Evolutionary conservation across 1,140 invertebrate genomes (phyloP), one percentile per base, ranked within the genome.

Genomic region (Brachionus rotundiformis): DNA sequence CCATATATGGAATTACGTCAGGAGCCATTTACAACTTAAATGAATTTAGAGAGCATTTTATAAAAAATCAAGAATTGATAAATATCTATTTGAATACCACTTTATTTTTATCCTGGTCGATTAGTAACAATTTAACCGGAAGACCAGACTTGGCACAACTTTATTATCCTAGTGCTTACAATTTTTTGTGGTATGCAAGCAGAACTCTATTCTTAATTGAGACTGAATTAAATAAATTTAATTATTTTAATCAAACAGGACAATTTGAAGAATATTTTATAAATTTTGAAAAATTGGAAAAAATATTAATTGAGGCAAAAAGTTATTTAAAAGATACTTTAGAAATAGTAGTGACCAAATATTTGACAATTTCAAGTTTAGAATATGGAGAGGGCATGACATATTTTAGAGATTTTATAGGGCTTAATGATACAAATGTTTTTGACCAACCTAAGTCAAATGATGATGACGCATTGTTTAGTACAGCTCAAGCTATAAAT

Each of bases 101-200:
- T 0, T 82, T 79, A 6, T 82, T 87, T 83, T 83, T 86, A 63
- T 83, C 83, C n/a, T 84, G 83, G 83, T 83, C 84, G 81, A 85
- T 86, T 1, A 81, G 84, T 27, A 84, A 83, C 5, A 83, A 85
- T 25, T 84, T 87, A 44, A 83, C 82, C 4, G 65, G 61, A 6
- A 83, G 85, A 44, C 84, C 84, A 31, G 85, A 87, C 75, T 83
- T 87, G 5, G 86, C 85, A 0, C 76, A 86, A 49, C 84, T 84
- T 0, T 87, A 87, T 65, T 87, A 87, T 79, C 86, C 86, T 0
- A 86, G 85, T 19, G 83, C 83, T 10, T 84, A 85, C 7, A 85
- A 87, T 61, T 86, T 87, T 82, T 85, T 86, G 73, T 87, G 85
- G 85, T 87, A 86, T 77, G 85, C 86, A 13, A 83, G 84, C 0